Base-by-base conservation (phyloP, 2,888 invertebrate genomes). In the Meta bourneti region DNA sequence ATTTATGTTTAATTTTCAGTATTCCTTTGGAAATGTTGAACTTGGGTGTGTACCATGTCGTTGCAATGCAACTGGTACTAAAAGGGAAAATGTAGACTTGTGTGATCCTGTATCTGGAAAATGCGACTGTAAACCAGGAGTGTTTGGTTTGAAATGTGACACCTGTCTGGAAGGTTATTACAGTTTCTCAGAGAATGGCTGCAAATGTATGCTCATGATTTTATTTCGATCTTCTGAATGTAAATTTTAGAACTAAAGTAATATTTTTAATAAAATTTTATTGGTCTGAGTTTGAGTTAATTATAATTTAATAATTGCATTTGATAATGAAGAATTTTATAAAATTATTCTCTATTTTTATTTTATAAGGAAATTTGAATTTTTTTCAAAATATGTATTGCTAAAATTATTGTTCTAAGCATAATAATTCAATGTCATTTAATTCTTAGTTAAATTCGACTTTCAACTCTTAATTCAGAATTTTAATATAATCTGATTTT, bases 141-240 rank as follows among this genome's bases (percentile, higher is more conserved):
- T 93, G 4, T 93, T 93, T 92, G 94, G 94, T 16, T 70, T 93
- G 52, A 93, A 93, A 19, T 94, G 94, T 75, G 93, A 93, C 75
- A 84, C 93, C 54, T 94, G 94, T 88, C 80, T 93, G 13, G 93
- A 93, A 81, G 94, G 94, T 94, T 89, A 94, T 94, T 78, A 94
- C 71, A 89, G 93, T 16, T 93, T 93, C 54, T 93, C 93, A 48
- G 94, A 79, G 51, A 91, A 80, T 20, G 98, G 98, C 7, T 98
- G 98, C 94, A 96, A 97, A 94, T 96, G 98, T 97, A 94, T 96
- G 93, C 79, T 49, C 70, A 7, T 52, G n/a, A 74, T 74, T 51
- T 77, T 77, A 49, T 49, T 9, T 77, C 34, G 6, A 77, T n/a
- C n/a, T 13, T 51, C 16, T 77, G n/a, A 77, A 7, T 11, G 11